Evolutionary conservation across 2,113 vertebrate genomes (phyloP).

Genomic region (Fukomys damarensis): DNA sequence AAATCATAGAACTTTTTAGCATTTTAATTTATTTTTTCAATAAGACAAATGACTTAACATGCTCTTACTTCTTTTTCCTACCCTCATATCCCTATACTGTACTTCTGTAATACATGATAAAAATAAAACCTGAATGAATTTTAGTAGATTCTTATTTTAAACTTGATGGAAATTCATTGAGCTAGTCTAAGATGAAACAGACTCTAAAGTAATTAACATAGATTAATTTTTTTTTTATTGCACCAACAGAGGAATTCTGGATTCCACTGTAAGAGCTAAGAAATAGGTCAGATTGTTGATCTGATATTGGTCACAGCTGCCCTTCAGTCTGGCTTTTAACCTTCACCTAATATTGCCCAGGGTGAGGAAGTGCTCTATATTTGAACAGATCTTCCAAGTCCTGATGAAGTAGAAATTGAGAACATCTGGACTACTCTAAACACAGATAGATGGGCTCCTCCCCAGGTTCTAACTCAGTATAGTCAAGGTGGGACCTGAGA

Average conservation of each 20-base stretch:
- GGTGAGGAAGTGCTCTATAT: background rate
- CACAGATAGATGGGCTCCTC: no score
- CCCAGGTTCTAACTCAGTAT: no score
- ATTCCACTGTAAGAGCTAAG: slow-evolving; percentile 49
- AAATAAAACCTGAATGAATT: background rate
- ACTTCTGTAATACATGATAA: background rate
- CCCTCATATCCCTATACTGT: background rate
- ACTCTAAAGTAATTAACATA: background rate
- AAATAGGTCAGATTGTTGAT: slow-evolving; percentile 49
- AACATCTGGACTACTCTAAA: background rate
- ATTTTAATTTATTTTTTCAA: background rate
- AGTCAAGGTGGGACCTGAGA: background rate
- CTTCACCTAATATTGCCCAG: background rate
- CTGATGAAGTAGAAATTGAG: background rate
- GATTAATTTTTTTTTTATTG: background rate
- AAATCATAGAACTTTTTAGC: background rate
- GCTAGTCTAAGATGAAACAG: background rate
- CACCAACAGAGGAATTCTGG: background rate
- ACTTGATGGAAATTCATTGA: background rate
- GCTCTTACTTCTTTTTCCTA: background rate
- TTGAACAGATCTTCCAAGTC: background rate
- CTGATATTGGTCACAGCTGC: slow-evolving; percentile 27
- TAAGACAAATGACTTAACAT: background rate
- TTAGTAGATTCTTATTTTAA: slow-evolving; percentile 27
- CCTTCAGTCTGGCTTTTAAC: background rate